Evolutionary conservation across 2,113 vertebrate genomes (phyloP).

Genomic region (Tetrao urogallus): DNA sequence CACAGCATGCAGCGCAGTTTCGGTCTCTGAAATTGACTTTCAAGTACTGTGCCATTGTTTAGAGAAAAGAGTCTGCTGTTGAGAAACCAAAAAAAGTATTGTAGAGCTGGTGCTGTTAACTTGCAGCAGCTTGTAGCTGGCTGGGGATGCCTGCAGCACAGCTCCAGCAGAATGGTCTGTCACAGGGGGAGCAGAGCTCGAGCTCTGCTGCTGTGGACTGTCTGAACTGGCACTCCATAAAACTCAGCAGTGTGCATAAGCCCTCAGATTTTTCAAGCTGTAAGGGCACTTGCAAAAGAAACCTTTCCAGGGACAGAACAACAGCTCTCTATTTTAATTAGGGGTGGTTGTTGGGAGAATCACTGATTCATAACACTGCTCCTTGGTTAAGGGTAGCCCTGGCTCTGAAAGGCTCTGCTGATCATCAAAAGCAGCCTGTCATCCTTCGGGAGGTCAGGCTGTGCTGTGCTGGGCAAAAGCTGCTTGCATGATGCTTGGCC

Average conservation of each 20-base stretch:
- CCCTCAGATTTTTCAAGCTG: background rate
- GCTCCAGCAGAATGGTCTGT: background rate
- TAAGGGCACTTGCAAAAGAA: background rate
- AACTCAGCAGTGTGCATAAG: background rate
- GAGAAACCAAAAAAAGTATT: background rate
- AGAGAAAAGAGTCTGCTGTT: conserved; percentile 26
- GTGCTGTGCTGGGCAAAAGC: background rate
- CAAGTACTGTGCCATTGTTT: background rate
- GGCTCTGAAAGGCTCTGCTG: background rate
- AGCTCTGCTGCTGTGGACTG: fast-evolving
- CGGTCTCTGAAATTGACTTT: background rate
- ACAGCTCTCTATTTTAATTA: background rate
- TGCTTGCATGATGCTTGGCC: background rate
- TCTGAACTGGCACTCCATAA: background rate
- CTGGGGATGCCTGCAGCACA: background rate
- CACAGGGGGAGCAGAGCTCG: background rate
- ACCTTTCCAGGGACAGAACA: background rate
- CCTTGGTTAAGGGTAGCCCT: background rate
- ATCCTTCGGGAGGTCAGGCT: background rate
- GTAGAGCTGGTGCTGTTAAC: background rate
- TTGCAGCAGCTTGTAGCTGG: background rate
- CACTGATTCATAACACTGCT: background rate
- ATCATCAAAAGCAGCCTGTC: background rate
- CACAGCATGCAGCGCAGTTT: background rate
- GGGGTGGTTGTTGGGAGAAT: conserved; percentile 6